Percentiles rank a stretch among this genome's conserved stretches.
Conservation (phyloP, 2,797 vertebrate genomes). For the Girardinus metallicus region DNA sequence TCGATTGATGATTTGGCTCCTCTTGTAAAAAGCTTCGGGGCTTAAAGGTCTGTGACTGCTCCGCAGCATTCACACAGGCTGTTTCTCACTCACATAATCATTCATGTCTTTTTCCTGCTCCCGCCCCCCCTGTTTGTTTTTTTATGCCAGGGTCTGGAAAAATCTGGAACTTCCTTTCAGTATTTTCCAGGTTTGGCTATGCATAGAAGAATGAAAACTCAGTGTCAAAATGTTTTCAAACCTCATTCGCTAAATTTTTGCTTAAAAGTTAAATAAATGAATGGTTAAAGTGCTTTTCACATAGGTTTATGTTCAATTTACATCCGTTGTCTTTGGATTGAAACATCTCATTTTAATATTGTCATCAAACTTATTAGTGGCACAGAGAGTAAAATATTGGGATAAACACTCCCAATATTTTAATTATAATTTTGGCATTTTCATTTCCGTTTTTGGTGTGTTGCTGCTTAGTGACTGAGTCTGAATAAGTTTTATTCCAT, state of each 20-base stretch:
- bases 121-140: background rate
- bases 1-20: conserved; percentile 54
- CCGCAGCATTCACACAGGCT: conserved; percentile 26
- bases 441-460: background rate
- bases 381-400: too few relatives aligned
- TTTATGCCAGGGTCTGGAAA: background rate
- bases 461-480: background rate
- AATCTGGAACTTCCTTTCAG: background rate
- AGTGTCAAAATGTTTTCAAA: background rate
- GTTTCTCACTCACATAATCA: conserved; percentile 6
- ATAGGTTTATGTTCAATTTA: background rate
- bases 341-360: background rate
- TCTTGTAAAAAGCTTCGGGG: conserved; percentile 59
- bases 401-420: background rate
- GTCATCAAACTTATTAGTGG: background rate
- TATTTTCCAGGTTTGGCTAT: background rate
- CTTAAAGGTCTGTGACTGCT: conserved; percentile 40
- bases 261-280: background rate
- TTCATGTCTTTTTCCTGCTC: background rate
- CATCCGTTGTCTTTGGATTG: background rate
- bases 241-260: background rate
- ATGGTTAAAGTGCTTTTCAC: background rate
- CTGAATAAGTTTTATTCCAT: background rate
- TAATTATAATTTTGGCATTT: background rate
- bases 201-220: background rate